These are phyloP conservation scores for Solen grandis DNA, from an alignment of 1,140 invertebrate genomes.

Conservation along the genomic window DNA sequence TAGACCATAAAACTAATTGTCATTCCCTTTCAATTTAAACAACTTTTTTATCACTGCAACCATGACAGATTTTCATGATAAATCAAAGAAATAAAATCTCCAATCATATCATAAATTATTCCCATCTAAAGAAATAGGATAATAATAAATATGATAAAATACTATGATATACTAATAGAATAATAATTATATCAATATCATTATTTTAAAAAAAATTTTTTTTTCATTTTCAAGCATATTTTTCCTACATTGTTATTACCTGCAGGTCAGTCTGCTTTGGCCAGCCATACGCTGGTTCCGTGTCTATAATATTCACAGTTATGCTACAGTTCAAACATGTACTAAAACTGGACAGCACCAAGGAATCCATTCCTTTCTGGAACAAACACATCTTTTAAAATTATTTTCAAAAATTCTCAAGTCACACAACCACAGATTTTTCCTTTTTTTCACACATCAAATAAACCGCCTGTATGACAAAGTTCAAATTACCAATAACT, in stretches of 20 bases:
- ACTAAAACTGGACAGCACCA: conserved; percentile 44
- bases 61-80: not conserved
- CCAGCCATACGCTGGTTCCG: conserved; percentile 33
- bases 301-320: conserved; percentile 26
- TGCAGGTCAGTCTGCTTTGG: conserved; percentile 41
- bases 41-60: not conserved
- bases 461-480: too few relatives aligned
- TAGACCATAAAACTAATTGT: too few relatives aligned
- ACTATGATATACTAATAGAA: not conserved
- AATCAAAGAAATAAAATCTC: not conserved
- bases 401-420: too few relatives aligned
- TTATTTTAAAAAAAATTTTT: not conserved
- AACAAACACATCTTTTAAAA: too few relatives aligned
- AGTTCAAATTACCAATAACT: too few relatives aligned
- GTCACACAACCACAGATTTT: too few relatives aligned
- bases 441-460: too few relatives aligned
- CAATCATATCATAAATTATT: not conserved
- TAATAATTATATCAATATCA: not conserved
- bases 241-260: conserved; percentile 6
- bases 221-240: not conserved
- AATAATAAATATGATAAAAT: not conserved
- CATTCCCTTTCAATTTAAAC: too few relatives aligned
- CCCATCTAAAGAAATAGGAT: not conserved
- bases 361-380: conserved; percentile 39
- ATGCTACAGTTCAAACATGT: conserved; percentile 39